phyloP scores from a whole-genome alignment of 2,113 vertebrate genomes.

The Onychostruthus taczanowskii region DNA sequence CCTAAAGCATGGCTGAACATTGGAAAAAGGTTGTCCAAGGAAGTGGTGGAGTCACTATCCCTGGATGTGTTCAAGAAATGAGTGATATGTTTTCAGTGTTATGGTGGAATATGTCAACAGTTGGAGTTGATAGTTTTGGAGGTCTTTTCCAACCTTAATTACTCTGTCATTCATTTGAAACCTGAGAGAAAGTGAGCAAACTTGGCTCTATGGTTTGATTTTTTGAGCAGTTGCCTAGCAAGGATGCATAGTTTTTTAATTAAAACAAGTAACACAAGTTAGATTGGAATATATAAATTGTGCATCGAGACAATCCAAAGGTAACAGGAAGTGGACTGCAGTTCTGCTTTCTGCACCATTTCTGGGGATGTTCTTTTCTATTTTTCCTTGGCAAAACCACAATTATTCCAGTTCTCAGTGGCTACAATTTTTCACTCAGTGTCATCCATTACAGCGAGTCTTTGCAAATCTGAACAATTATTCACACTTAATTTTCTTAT shows the following conservation, averaged over 20 bases:
- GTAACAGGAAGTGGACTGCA: background rate
- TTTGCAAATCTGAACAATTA: background rate
- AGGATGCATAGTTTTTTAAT: background rate
- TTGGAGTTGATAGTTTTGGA: background rate
- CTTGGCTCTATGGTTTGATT: background rate
- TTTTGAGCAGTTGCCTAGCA: background rate
- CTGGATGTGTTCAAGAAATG: background rate
- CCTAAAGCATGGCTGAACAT: no score
- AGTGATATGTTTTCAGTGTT: background rate
- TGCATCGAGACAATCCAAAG: background rate
- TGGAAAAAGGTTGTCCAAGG: background rate
- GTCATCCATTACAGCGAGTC: background rate
- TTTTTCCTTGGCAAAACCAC: background rate
- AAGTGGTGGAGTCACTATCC: background rate
- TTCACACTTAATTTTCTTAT: background rate
- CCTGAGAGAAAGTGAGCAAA: background rate
- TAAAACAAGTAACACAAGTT: background rate
- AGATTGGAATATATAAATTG: background rate
- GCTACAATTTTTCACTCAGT: background rate
- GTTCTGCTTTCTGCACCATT: background rate
- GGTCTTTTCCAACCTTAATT: background rate
- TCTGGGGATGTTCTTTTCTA: background rate
- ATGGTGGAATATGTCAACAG: background rate
- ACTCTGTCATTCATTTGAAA: background rate
- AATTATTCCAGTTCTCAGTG: background rate